Percentiles rank a stretch among this genome's conserved stretches.
Conservation (phyloP, 1,140 invertebrate species). For the Sitobion miscanthi region DNA sequence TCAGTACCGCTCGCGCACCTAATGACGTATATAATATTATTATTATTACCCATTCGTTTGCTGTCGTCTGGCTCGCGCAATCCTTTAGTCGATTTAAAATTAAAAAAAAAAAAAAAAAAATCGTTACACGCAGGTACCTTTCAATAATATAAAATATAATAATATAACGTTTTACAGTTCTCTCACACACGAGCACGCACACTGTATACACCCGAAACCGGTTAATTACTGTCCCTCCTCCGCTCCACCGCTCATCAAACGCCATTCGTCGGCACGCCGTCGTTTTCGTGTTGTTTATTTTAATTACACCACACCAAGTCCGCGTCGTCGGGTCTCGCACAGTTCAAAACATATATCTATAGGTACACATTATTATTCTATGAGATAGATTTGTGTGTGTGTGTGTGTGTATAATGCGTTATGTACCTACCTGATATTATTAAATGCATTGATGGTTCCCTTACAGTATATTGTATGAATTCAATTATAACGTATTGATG, state of each 20-base stretch:
- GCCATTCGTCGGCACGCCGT: background rate
- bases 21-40: background rate
- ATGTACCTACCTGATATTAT: background rate
- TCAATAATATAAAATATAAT: slow-evolving; percentile 20
- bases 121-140: background rate
- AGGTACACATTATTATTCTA: background rate
- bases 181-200: background rate
- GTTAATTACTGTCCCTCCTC: background rate
- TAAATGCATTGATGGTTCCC: no score
- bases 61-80: background rate
- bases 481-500: background rate
- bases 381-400: background rate
- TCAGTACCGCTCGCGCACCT: background rate
- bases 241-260: background rate
- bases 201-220: background rate
- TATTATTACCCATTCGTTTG: background rate
- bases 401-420: background rate
- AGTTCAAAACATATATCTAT: background rate
- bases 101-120: background rate
- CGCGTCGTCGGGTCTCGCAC: background rate
- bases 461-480: no score
- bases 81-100: background rate
- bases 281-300: slow-evolving; percentile 38
- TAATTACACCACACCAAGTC: slow-evolving; percentile 31
- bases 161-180: background rate